Conservation (phyloP, 1,140 invertebrate genomes). For the Rhizoglyphus robini region DNA sequence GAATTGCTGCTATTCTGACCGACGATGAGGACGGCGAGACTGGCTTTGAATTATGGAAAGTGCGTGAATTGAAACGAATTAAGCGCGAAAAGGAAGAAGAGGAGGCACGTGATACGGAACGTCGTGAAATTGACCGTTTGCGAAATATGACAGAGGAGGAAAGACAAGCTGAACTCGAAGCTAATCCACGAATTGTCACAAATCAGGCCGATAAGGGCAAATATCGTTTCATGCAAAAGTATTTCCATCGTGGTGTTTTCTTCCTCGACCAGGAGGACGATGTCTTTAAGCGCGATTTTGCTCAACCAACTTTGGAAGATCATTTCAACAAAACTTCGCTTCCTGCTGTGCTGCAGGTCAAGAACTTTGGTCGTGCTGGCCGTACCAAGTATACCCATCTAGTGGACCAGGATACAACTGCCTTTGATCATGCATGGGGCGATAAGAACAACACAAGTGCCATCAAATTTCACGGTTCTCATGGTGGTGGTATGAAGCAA, state of each 20-base stretch:
- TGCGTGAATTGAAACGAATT: conserved; percentile 85
- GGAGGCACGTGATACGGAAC: conserved; percentile 55
- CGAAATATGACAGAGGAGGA: conserved; percentile 95
- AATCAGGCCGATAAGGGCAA: conserved; percentile 96
- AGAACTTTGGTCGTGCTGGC: conserved; percentile 97
- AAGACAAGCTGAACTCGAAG: conserved; percentile 62
- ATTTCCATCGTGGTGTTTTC: conserved; percentile 97
- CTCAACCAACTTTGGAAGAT: conserved; percentile 92
- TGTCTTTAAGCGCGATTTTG: conserved; percentile 86
- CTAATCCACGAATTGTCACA: conserved; percentile 85
- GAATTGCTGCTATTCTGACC: conserved; percentile 74
- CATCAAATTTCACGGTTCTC: conserved; percentile 71
- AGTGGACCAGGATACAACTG: conserved; percentile 97
- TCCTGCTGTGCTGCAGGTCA: conserved; percentile 99
- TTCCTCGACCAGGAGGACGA: conserved; percentile 90
- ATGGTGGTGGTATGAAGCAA: conserved; percentile 90
- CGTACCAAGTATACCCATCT: conserved; percentile 98
- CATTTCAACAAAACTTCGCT: conserved; percentile 97
- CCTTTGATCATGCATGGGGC: conserved; percentile 93
- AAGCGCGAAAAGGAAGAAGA: conserved; percentile 89
- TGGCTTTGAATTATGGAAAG: conserved; percentile 95
- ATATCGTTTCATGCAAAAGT: conserved; percentile 99
- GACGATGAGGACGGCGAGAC: conserved; percentile 97
- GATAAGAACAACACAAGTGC: conserved; percentile 56
- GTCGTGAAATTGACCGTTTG: conserved; percentile 74